Evolutionary conservation across 2,888 invertebrate genomes (phyloP).

Genomic region (Pomacea canaliculata): DNA sequence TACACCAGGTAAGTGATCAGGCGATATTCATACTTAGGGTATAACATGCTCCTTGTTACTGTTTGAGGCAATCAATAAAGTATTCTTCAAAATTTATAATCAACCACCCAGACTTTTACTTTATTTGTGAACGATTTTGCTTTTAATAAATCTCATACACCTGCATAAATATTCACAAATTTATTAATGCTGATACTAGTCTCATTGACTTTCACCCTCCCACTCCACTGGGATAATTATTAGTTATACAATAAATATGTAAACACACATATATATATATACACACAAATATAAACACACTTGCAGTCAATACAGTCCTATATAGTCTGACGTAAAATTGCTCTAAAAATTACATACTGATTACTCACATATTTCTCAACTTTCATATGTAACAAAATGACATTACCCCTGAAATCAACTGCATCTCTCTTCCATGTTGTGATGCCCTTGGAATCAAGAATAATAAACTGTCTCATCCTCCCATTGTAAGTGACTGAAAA

Average conservation of each 20-base stretch:
- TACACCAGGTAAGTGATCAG: slow-evolving; percentile 62
- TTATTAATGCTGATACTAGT: too few species aligned
- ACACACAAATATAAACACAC: neutral
- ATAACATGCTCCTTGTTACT: slow-evolving; percentile 53
- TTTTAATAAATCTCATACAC: too few species aligned
- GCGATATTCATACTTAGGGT: slow-evolving; percentile 66
- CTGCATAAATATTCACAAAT: too few species aligned
- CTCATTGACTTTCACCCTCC: neutral
- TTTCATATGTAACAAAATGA: too few species aligned
- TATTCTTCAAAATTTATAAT: neutral
- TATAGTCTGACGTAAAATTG: too few species aligned
- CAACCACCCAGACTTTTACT: neutral
- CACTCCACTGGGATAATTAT: neutral
- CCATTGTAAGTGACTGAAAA: slow-evolving; percentile 63
- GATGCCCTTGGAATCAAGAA: slow-evolving; percentile 66
- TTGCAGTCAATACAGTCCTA: neutral
- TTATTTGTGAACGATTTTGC: too few species aligned
- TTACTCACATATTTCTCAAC: neutral
- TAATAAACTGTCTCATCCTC: slow-evolving; percentile 63
- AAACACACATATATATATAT: neutral
- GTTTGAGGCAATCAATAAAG: neutral
- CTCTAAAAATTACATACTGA: too few species aligned
- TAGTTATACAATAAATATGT: neutral
- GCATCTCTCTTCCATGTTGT: slow-evolving; percentile 63
- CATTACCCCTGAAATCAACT: slow-evolving; percentile 53